Base-by-base conservation (phyloP, 1,140 invertebrate species). In the Diprion similis region DNA sequence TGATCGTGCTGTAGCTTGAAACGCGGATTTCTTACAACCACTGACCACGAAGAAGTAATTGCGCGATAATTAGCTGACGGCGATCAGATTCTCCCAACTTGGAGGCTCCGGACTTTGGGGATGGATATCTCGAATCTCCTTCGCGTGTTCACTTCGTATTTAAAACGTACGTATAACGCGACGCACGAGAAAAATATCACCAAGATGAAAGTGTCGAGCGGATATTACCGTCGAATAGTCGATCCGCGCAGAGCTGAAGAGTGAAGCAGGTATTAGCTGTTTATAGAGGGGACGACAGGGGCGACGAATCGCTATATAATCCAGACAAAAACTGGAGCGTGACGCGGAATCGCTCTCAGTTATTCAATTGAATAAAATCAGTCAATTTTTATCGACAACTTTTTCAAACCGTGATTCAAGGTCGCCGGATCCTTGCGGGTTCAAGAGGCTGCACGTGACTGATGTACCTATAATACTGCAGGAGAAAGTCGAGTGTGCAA, bases 1-100 rank as follows among this genome's bases (percentile, higher is more conserved):
- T 37, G 24, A 37, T 78, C 77, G 48, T 66, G 37, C 13, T 18
- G 66, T 8, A n/a, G 17, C 51, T 59, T 59, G 51, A 59, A 17
- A 59, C 51, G 51, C n/a, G 51, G 51, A 37, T 37, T 59, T 9
- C 51, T 59, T 59, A 13, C 9, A 13, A 59, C 11, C 24, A 6
- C 24, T 13, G 0, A 59, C n/a, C 51, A 59, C 51, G 51, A 13
- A 59, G 51, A 59, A 59, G 9, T 59, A 59, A 59, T 59, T 59
- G 51, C 51, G n/a, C 51, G 51, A 59, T 59, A 59, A 59, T 59
- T 59, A 59, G 51, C 51, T 59, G n/a, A 17, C 51, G 51, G 51
- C 9, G n/a, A 59, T 59, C 51, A 59, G 51, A 59, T 59, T 59
- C n/a, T 59, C 51, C 0, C 51, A 17, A 15, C 51, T 17, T 9